Conservation (phyloP, 1,140 invertebrate species). For the Solenopsis fugax region DNA sequence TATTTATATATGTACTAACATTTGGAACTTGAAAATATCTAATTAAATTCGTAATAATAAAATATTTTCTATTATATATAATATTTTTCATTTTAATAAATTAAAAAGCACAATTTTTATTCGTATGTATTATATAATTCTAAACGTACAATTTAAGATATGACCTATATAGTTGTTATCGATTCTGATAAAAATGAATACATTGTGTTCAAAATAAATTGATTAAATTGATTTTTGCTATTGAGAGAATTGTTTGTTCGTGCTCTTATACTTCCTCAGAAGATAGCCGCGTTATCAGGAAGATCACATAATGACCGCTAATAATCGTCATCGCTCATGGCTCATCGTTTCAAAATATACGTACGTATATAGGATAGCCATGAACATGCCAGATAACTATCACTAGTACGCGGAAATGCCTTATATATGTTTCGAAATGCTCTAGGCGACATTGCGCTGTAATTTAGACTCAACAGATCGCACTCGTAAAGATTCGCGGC, state of each 20-base stretch:
- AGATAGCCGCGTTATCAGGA: conserved; percentile 22
- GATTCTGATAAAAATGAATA: conserved; percentile 26
- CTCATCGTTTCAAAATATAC: not conserved
- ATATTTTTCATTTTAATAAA: not conserved
- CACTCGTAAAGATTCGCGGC: conserved; percentile 46
- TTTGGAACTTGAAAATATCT: not conserved
- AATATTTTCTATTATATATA: too few relatives aligned
- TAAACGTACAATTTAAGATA: not conserved
- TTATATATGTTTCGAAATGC: conserved; percentile 30
- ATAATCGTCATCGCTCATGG: conserved; percentile 26
- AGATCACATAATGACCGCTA: conserved; percentile 1
- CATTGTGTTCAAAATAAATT: not conserved
- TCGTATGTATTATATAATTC: not conserved
- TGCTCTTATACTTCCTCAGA: not conserved
- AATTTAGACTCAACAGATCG: conserved; percentile 35
- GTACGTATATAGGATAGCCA: not conserved
- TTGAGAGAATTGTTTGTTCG: conserved; percentile 2
- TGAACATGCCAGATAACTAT: conserved; percentile 45
- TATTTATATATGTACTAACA: conserved; percentile 4
- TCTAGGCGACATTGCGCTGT: conserved; percentile 19
- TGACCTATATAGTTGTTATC: not conserved
- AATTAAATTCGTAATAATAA: too few relatives aligned
- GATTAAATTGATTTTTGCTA: conserved; percentile 12
- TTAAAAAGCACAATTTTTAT: not conserved
- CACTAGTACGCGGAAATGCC: conserved; percentile 12